phyloP scores from a whole-genome alignment of 2,113 vertebrate genomes.

The Machaerirhynchus nigripectus region DNA sequence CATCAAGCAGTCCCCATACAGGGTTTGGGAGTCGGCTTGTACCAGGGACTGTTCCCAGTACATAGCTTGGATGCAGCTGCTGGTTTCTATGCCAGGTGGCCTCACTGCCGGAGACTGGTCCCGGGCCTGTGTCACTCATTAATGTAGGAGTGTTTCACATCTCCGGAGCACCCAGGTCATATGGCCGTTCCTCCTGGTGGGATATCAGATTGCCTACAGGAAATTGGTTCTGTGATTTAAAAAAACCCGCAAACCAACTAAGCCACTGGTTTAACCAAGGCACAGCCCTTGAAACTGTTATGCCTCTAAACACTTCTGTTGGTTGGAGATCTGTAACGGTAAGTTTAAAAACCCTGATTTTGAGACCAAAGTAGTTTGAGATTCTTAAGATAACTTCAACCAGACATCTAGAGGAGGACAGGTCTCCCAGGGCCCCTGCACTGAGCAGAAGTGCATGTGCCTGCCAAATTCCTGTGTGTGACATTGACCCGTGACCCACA shows the following conservation, averaged over 20 bases:
- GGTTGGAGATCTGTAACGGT: background rate
- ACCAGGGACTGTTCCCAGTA: background rate
- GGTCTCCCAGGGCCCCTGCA: accelerated
- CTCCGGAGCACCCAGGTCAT: background rate
- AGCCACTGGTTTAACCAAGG: background rate
- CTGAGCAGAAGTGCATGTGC: background rate
- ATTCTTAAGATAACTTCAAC: background rate
- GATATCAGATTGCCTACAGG: background rate
- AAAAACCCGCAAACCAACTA: background rate
- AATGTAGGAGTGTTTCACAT: background rate
- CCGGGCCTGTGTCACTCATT: background rate
- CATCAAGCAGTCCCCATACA: background rate
- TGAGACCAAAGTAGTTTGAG: background rate
- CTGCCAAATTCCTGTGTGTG: background rate
- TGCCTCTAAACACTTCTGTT: background rate
- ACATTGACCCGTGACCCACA: accelerated
- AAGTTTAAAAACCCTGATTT: background rate
- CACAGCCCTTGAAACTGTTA: background rate
- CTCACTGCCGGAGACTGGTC: background rate
- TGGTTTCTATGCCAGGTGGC: background rate
- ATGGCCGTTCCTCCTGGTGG: background rate
- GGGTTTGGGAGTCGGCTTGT: background rate
- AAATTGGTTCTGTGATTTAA: background rate
- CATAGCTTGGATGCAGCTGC: background rate
- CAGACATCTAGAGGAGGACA: background rate